phyloP scores from a whole-genome alignment of 2,888 invertebrate species.

The Drosophila prolongata region DNA sequence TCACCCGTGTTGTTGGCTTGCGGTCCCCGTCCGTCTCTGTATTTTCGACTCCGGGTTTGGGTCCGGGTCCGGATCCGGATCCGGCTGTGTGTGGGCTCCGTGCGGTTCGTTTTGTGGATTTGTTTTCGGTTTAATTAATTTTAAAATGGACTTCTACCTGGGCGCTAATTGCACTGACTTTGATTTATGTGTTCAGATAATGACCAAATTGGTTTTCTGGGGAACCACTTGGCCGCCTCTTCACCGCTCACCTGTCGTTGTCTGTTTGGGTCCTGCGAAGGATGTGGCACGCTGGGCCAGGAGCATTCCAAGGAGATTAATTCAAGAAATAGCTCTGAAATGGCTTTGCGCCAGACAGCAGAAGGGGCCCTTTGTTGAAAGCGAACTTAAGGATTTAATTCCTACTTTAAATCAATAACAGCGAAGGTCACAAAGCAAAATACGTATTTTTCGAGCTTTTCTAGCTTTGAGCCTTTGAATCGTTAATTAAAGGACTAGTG shows the following conservation, averaged over 20 bases:
- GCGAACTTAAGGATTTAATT: slow-evolving; percentile 20
- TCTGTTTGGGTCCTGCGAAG: slow-evolving; percentile 20
- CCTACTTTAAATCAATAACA: background rate
- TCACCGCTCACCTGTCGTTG: slow-evolving; percentile 10
- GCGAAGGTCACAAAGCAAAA: background rate
- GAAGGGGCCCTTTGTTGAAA: slow-evolving; percentile 18
- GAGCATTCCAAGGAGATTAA: slow-evolving; percentile 33
- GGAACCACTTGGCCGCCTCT: slow-evolving; percentile 10
- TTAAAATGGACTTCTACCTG: slow-evolving; percentile 52
- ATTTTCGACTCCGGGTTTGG: background rate
- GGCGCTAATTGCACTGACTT: slow-evolving; percentile 51
- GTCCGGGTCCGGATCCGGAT: background rate
- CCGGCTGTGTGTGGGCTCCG: slow-evolving; percentile 23
- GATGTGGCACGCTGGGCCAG: slow-evolving; percentile 25
- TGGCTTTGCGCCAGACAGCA: slow-evolving; percentile 14
- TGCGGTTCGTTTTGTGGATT: slow-evolving; percentile 50
- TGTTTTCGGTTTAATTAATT: slow-evolving; percentile 53
- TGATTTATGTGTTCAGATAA: slow-evolving; percentile 51
- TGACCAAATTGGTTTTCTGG: slow-evolving; percentile 47
- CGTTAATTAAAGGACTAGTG: background rate
- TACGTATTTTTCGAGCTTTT: background rate
- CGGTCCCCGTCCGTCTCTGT: slow-evolving; percentile 7
- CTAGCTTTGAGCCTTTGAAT: too few species aligned
- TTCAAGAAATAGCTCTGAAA: slow-evolving; percentile 17
- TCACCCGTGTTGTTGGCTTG: slow-evolving; percentile 26